Percentiles rank a stretch among this genome's conserved stretches.
These are phyloP conservation scores for Cherax quadricarinatus DNA, from an alignment of 1,140 invertebrate genomes.

Conservation along the genomic window DNA sequence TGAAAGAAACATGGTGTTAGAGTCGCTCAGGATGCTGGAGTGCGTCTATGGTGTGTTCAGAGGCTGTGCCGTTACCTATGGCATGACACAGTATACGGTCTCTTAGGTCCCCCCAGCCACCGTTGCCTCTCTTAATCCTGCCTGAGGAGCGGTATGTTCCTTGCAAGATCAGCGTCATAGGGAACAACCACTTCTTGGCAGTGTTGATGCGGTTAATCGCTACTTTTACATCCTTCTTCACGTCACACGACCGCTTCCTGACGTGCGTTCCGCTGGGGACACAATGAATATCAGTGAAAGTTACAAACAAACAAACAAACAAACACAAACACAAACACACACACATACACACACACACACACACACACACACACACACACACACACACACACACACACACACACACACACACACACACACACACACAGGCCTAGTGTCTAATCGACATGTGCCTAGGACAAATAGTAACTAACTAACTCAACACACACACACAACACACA, in stretches of 20 bases:
- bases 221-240: conserved; percentile 2
- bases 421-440: too few relatives aligned
- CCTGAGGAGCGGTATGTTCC: conserved; percentile 78
- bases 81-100: conserved; percentile 81
- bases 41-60: background rate
- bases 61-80: conserved; percentile 36
- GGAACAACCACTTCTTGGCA: conserved; percentile 41
- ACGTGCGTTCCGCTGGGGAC: conserved; percentile 95
- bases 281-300: background rate
- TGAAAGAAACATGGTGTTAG: background rate
- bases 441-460: too few relatives aligned
- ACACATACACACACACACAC: too few relatives aligned
- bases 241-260: conserved; percentile 91
- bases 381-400: too few relatives aligned
- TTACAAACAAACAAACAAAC: too few relatives aligned
- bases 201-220: conserved; percentile 24
- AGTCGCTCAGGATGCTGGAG: background rate
- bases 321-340: too few relatives aligned
- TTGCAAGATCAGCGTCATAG: background rate
- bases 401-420: too few relatives aligned
- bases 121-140: conserved; percentile 95
- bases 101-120: conserved; percentile 94
- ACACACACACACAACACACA: too few relatives aligned
- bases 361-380: too few relatives aligned
- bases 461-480: too few relatives aligned